Evolutionary conservation across 2,113 vertebrate genomes (phyloP).

Genomic region (Circaetus cinerascens): DNA sequence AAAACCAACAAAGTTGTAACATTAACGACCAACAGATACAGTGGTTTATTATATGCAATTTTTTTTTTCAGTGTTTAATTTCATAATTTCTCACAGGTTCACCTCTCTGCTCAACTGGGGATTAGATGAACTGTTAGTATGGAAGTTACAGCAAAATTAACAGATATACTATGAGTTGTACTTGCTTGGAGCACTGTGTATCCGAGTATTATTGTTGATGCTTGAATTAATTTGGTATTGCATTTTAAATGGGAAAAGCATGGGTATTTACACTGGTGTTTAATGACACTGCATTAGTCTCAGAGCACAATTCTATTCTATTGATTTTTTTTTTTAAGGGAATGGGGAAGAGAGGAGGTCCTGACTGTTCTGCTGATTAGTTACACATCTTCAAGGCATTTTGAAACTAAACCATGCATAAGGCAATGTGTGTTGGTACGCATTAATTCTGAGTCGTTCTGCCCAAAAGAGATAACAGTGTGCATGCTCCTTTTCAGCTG

Average conservation of each 20-base stretch:
- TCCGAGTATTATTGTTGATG: not conserved
- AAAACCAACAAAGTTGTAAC: not conserved
- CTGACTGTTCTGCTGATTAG: not conserved
- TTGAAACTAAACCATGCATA: not conserved
- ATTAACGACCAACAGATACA: not conserved
- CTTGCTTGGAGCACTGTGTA: not conserved
- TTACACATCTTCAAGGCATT: not conserved
- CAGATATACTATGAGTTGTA: not conserved
- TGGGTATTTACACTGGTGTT: not conserved
- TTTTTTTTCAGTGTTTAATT: not conserved
- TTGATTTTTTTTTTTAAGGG: not conserved
- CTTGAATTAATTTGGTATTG: slow-evolving; percentile 10
- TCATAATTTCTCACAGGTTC: not conserved
- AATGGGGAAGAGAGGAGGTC: not conserved
- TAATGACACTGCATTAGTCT: slow-evolving; percentile 3
- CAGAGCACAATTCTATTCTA: not conserved
- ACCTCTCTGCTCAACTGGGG: not conserved
- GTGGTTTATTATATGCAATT: not conserved
- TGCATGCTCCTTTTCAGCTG: not conserved
- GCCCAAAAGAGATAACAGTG: not conserved
- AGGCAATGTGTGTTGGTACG: not conserved
- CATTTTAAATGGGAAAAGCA: slow-evolving; percentile 2
- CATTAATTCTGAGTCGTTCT: not conserved
- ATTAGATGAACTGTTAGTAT: not conserved
- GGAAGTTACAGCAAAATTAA: not conserved